Evolutionary conservation across 2,888 invertebrate genomes (phyloP), one percentile per base, ranked within the genome.

Genomic region (Archips crataeganus): DNA sequence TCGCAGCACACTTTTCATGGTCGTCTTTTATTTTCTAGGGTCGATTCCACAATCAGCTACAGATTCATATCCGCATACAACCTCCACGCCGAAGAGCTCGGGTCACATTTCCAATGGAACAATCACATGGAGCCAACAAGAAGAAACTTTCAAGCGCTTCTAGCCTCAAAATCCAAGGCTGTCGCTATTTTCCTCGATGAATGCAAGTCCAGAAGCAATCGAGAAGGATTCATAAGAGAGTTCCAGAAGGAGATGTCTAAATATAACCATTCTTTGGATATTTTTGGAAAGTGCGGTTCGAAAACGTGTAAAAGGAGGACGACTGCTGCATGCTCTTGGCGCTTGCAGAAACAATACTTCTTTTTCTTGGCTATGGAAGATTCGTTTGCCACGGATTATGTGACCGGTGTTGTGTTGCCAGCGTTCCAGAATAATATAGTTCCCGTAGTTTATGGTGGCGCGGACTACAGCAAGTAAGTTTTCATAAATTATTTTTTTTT

Each of bases 291-390:
- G 42, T 96, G 96, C 82, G 95, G 95, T 0, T 49, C 77, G 0
- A 82, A 81, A 49, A 80, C 85, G 65, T 92, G 91, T 75, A 86
- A 79, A 11, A 84, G 84, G 47, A 85, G 79, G 51, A 83, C 85
- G 0, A 85, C 89, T 82, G 84, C 82, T 0, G 81, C 89, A 0
- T 93, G 91, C 75, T 89, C 89, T 71, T 89, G 86, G 80, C 90
- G 85, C 71, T 67, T 95, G 34, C 94, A 92, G 78, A 90, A 90
- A 62, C 90, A 95, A 70, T 97, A 97, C 84, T 97, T 95, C 82
- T 97, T 97, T 84, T 97, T 97, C 80, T 86, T 97, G 60, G 95
- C 95, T 0, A 95, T 97, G 81, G 97, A 97, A 86, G 97, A 97
- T 85, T 96, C 97, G 11, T 90, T 96, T 75, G 96, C 97, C 78